Conservation (phyloP, 1,140 invertebrate genomes). For the Trichonephila clavipes region DNA sequence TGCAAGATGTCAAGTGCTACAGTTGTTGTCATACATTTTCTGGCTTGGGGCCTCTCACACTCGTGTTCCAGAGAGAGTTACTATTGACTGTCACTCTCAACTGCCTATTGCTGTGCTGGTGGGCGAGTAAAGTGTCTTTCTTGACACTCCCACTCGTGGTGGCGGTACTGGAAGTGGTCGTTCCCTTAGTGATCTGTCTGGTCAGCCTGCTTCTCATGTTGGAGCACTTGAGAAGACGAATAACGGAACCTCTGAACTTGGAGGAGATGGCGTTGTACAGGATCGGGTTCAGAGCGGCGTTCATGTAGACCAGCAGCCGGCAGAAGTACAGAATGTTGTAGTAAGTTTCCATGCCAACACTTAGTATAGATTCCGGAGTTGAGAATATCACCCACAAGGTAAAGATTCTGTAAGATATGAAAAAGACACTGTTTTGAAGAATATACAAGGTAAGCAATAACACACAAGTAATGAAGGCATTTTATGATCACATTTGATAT, state of each 20-base stretch:
- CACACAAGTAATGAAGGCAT: no score
- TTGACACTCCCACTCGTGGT: slow-evolving; percentile 62
- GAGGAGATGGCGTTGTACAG: slow-evolving; percentile 93
- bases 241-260: slow-evolving; percentile 92
- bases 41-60: background rate
- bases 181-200: slow-evolving; percentile 48
- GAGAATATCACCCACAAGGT: slow-evolving; percentile 90
- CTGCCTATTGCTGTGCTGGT: slow-evolving; percentile 39
- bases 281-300: slow-evolving; percentile 94
- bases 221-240: slow-evolving; percentile 76
- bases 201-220: slow-evolving; percentile 3
- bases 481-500: no score
- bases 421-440: background rate
- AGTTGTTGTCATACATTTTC: slow-evolving; percentile 43
- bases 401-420: slow-evolving; percentile 84
- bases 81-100: slow-evolving; percentile 44
- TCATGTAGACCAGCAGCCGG: slow-evolving; percentile 92
- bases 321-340: slow-evolving; percentile 93
- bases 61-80: background rate
- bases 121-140: background rate
- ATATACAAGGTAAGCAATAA: background rate
- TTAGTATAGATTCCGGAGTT: slow-evolving; percentile 85
- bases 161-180: slow-evolving; percentile 66
- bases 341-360: slow-evolving; percentile 88
- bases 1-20: background rate